These are phyloP conservation scores for Rhodinocichla rosea DNA, from an alignment of 2,113 vertebrate species.

Conservation along the genomic window DNA sequence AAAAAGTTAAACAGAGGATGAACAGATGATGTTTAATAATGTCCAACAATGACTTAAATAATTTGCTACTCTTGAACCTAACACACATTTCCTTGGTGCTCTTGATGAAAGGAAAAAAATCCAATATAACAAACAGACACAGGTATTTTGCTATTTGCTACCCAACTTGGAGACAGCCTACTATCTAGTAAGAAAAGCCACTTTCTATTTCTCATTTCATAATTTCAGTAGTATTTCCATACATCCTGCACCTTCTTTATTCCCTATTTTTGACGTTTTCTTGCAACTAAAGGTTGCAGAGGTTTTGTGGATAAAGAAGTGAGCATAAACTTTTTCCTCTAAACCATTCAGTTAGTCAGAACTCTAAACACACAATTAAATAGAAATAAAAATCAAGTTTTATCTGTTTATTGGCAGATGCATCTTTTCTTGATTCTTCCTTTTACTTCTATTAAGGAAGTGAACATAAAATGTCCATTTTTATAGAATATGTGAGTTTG, in stretches of 20 bases:
- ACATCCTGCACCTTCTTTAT: accelerated
- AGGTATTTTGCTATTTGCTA: neutral
- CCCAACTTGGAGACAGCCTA: neutral
- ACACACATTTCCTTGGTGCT: neutral
- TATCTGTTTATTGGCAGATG: neutral
- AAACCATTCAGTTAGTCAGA: neutral
- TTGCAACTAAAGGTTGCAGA: neutral
- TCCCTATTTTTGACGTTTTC: neutral
- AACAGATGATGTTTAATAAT: neutral
- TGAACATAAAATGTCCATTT: neutral
- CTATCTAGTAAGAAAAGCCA: neutral
- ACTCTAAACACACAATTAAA: neutral
- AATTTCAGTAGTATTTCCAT: neutral
- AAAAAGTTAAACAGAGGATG: neutral
- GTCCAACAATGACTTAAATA: neutral
- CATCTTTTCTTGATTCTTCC: neutral
- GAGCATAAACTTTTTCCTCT: neutral
- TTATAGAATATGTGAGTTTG: neutral
- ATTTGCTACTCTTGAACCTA: neutral
- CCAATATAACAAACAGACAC: neutral
- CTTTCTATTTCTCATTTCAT: neutral
- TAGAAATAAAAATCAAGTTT: neutral
- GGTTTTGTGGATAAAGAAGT: neutral
- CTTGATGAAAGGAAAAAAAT: neutral
- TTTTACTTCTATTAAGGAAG: neutral